phyloP scores from a whole-genome alignment of 2,797 vertebrate species.

The Lindbergichthys nudifrons region DNA sequence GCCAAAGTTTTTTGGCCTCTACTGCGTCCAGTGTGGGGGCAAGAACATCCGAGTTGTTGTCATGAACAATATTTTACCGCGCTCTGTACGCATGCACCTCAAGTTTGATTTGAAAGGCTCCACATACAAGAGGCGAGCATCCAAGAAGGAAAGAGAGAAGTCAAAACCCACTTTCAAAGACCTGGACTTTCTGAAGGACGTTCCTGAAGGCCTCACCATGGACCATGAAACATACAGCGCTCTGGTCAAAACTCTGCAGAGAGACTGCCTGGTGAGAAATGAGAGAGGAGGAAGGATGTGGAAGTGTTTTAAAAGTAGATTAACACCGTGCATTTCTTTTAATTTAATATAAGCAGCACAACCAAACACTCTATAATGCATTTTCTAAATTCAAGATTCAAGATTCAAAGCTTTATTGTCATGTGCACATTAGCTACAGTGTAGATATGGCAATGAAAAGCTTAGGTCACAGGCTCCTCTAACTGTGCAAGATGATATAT shows the following conservation, averaged over 20 bases:
- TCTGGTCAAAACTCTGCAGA: conserved; percentile 93
- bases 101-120: conserved; percentile 98
- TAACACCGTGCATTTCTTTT: conserved; percentile 2
- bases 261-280: conserved; percentile 93
- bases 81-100: conserved; percentile 95
- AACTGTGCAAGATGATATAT: too few species aligned
- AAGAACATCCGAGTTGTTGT: conserved; percentile 96
- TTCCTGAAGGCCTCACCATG: conserved; percentile 91
- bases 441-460: too few species aligned
- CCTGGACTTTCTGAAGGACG: conserved; percentile 93
- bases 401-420: too few species aligned
- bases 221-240: conserved; percentile 93
- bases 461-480: too few species aligned
- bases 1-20: conserved; percentile 97
- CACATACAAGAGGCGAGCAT: conserved; percentile 94
- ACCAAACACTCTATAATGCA: neutral
- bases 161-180: conserved; percentile 94
- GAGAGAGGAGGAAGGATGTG: neutral
- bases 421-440: too few species aligned
- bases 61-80: conserved; percentile 97
- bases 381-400: too few species aligned
- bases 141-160: conserved; percentile 96
- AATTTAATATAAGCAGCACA: neutral
- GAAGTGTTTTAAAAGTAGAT: conserved; percentile 20
- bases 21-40: conserved; percentile 95